phyloP scores from a whole-genome alignment of 1,140 invertebrate species.

The Portunus trituberculatus region DNA sequence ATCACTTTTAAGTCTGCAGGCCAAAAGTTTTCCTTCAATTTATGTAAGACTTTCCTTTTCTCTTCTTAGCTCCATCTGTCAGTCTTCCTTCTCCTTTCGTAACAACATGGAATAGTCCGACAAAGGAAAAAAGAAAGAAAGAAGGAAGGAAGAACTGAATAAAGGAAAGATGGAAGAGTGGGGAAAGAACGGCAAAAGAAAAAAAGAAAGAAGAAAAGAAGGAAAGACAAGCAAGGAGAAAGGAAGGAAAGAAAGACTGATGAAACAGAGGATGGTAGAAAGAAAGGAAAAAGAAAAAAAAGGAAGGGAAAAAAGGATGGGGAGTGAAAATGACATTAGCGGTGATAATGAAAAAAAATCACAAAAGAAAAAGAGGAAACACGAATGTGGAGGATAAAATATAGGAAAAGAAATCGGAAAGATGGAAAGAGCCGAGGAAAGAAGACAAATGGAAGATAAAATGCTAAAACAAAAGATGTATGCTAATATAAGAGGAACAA shows the following conservation, averaged over 20 bases:
- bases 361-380: background rate
- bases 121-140: background rate
- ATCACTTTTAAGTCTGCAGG: background rate
- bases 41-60: too few relatives aligned
- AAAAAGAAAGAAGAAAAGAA: background rate
- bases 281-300: too few relatives aligned
- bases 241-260: too few relatives aligned
- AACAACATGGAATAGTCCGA: background rate
- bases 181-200: too few relatives aligned
- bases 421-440: background rate
- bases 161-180: too few relatives aligned
- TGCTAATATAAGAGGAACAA: background rate
- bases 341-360: background rate
- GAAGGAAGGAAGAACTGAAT: background rate
- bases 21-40: background rate
- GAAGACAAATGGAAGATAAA: background rate
- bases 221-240: background rate
- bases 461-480: background rate
- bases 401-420: background rate
- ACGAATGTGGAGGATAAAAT: background rate
- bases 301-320: too few relatives aligned
- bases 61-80: background rate
- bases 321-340: background rate
- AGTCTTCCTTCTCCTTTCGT: background rate
- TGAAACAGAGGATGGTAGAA: too few relatives aligned